Conservation (phyloP, 2,113 vertebrate genomes). For the Atractosteus spatula region DNA sequence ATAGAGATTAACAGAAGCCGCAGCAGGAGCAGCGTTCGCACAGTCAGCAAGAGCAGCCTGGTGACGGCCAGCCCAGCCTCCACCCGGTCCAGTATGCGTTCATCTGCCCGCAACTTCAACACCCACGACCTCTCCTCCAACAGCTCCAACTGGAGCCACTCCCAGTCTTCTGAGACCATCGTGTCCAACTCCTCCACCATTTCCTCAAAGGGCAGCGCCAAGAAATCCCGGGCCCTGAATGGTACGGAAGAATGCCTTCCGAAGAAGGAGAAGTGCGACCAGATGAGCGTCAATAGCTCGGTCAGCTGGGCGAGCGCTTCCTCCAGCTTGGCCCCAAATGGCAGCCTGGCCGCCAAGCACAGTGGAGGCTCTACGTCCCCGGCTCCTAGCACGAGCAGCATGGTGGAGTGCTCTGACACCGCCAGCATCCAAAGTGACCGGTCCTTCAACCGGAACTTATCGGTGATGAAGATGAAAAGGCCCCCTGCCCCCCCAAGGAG, state of each 20-base stretch:
- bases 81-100: slow-evolving; percentile 63
- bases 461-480: slow-evolving; percentile 83
- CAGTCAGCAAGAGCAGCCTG: slow-evolving; percentile 83
- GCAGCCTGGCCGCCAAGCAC: slow-evolving; percentile 28
- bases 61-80: slow-evolving; percentile 78
- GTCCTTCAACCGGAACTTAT: slow-evolving; percentile 72
- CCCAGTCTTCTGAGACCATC: slow-evolving; percentile 85
- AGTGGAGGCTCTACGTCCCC: slow-evolving; percentile 35
- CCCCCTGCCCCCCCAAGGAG: slow-evolving; percentile 77
- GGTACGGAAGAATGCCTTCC: slow-evolving; percentile 39
- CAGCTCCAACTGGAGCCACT: slow-evolving; percentile 82
- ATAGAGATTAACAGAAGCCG: slow-evolving; percentile 76
- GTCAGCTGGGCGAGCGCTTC: slow-evolving; percentile 40
- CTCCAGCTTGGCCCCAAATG: background rate
- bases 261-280: slow-evolving; percentile 42
- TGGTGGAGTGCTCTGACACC: slow-evolving; percentile 50
- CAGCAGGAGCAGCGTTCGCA: slow-evolving; percentile 67
- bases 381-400: slow-evolving; percentile 46
- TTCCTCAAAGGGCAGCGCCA: slow-evolving; percentile 71
- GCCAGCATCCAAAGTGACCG: slow-evolving; percentile 64
- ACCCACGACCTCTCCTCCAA: slow-evolving; percentile 61
- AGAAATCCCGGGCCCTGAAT: slow-evolving; percentile 42
- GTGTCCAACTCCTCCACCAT: slow-evolving; percentile 82
- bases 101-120: slow-evolving; percentile 39
- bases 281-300: slow-evolving; percentile 52